phyloP scores from a whole-genome alignment of 2,113 vertebrate species.

The Morone chrysops region DNA sequence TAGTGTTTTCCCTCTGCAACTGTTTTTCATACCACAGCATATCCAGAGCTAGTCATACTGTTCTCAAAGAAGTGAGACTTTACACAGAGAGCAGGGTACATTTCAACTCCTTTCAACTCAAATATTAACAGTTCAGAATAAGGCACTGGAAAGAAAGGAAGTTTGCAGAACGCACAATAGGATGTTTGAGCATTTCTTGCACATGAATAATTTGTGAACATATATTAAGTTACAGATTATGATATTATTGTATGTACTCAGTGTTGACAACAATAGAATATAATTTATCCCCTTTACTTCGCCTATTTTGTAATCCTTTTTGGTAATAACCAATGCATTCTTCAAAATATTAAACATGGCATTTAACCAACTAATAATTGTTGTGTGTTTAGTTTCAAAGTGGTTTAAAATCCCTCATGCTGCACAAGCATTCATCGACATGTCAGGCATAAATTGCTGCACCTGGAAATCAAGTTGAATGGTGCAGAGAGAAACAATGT shows the following conservation, averaged over 20 bases:
- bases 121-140: background rate
- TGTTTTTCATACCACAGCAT: constrained; percentile 57
- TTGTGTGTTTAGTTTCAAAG: constrained; percentile 36
- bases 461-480: constrained; percentile 61
- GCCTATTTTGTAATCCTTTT: constrained; percentile 83
- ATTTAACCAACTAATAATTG: constrained; percentile 71
- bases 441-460: constrained; percentile 23
- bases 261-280: constrained; percentile 68
- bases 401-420: constrained; percentile 8
- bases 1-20: constrained; percentile 53
- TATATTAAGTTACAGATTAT: constrained; percentile 64
- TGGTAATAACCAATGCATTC: constrained; percentile 77
- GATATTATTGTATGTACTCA: constrained; percentile 72
- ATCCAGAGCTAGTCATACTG: constrained; percentile 38
- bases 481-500: constrained; percentile 44
- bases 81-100: constrained; percentile 21
- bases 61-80: constrained; percentile 30
- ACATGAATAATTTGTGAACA: constrained; percentile 60
- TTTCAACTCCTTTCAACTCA: constrained; percentile 39
- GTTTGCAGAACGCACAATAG: constrained; percentile 12
- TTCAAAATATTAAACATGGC: constrained; percentile 81
- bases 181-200: constrained; percentile 61
- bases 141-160: constrained; percentile 11
- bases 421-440: constrained; percentile 4
- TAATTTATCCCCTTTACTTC: constrained; percentile 68